Evolutionary conservation across 35 echinoderm and acorn worm genomes (phyloP).

Genomic region (Amphiura filiformis): DNA sequence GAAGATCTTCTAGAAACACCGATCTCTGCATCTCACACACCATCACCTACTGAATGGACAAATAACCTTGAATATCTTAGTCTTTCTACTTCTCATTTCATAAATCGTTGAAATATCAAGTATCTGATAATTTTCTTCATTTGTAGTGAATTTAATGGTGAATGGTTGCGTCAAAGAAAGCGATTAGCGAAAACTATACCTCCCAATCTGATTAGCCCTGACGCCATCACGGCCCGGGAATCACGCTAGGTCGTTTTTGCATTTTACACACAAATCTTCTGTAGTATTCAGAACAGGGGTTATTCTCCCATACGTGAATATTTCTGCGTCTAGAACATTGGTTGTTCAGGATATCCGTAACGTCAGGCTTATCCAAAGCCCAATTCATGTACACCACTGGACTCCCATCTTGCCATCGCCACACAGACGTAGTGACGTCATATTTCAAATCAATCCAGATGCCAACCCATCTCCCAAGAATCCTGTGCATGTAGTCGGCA

Average conservation of each 20-base stretch:
- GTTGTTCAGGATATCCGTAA: not conserved
- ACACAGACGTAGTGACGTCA: not conserved
- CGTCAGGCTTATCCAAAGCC: not conserved
- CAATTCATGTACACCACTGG: not conserved
- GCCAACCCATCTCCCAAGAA: not conserved
- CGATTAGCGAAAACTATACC: no score
- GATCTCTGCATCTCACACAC: no score
- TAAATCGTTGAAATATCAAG: no score
- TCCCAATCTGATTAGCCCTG: no score
- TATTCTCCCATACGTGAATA: not conserved
- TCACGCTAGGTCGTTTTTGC: not conserved
- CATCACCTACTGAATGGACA: no score
- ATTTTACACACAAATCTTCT: not conserved
- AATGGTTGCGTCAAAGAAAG: no score
- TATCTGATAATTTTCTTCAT: no score
- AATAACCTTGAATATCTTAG: no score
- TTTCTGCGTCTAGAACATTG: not conserved
- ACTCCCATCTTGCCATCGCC: not conserved
- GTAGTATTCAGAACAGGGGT: not conserved
- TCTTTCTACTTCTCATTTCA: no score
- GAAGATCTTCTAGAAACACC: no score
- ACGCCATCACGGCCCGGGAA: no score
- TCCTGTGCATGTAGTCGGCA: not conserved
- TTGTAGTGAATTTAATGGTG: no score
- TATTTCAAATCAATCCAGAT: not conserved